A percentile compares a stretch with the other conserved stretches of the same genome.
These are phyloP conservation scores for Iphiclides podalirius DNA, from an alignment of 2,888 invertebrate genomes.

Conservation along the genomic window DNA sequence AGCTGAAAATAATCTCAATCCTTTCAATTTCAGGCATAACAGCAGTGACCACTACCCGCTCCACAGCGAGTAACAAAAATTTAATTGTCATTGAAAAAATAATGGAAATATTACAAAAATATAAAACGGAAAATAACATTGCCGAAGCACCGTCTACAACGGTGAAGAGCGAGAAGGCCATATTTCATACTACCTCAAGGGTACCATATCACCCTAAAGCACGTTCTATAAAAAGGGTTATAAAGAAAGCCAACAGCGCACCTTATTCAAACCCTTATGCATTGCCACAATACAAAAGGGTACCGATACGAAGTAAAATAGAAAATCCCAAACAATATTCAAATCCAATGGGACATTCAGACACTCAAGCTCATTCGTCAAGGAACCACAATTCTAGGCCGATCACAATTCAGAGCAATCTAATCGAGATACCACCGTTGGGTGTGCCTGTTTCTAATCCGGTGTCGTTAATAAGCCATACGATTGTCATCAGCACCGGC, in stretches of 20 bases:
- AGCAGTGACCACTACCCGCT: background rate
- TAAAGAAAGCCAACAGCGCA: background rate
- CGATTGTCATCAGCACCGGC: slow-evolving; percentile 50
- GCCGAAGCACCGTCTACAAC: slow-evolving; percentile 23
- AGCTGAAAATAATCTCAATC: background rate
- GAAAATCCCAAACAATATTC: slow-evolving; percentile 34
- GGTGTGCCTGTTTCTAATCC: slow-evolving; percentile 47
- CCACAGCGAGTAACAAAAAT: background rate
- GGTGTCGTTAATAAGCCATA: slow-evolving; percentile 45
- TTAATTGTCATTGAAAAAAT: slow-evolving; percentile 12
- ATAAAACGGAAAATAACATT: slow-evolving; percentile 19
- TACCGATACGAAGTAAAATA: background rate
- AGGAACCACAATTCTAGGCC: slow-evolving; percentile 31
- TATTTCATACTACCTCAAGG: background rate
- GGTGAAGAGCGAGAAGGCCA: slow-evolving; percentile 8
- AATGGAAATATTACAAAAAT: slow-evolving; percentile 18
- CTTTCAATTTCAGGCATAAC: slow-evolving; percentile 3
- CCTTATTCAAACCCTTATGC: slow-evolving; percentile 7
- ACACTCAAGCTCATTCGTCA: background rate
- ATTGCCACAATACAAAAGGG: slow-evolving; percentile 1
- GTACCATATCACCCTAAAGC: background rate
- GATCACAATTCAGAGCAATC: slow-evolving; percentile 60
- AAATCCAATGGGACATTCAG: background rate
- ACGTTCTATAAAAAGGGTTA: background rate
- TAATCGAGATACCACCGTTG: slow-evolving; percentile 54